phyloP scores from a whole-genome alignment of 2,113 vertebrate species.

The Taurulus bubalis region DNA sequence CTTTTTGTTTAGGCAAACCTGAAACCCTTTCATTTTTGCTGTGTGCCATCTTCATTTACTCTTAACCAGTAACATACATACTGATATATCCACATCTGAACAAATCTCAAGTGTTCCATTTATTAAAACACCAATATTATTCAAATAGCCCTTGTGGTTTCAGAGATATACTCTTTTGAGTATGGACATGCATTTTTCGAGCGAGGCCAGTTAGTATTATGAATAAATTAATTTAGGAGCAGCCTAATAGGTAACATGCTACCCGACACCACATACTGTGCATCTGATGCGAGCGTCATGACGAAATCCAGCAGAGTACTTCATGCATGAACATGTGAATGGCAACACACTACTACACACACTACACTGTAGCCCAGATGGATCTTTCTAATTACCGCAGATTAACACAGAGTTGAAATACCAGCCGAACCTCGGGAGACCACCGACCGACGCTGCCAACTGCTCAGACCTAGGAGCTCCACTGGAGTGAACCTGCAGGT shows the following conservation, averaged over 20 bases:
- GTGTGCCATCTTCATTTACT: too few relatives aligned
- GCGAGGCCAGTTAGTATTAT: background rate
- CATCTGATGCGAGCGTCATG: conserved; percentile 22
- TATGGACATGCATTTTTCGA: too few relatives aligned
- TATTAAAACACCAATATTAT: too few relatives aligned
- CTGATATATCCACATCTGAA: too few relatives aligned
- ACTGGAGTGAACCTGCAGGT: conserved; percentile 1
- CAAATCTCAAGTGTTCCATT: too few relatives aligned
- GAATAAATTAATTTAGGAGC: conserved; percentile 7
- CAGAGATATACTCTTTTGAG: too few relatives aligned
- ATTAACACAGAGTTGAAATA: conserved; percentile 33
- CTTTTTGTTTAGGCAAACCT: too few relatives aligned
- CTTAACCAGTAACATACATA: too few relatives aligned
- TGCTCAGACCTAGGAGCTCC: background rate
- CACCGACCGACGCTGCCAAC: conserved; percentile 25
- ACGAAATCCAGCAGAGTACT: conserved; percentile 1
- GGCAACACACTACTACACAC: background rate
- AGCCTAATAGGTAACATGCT: conserved; percentile 3
- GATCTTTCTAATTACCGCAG: conserved; percentile 36
- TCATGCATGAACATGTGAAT: conserved; percentile 35
- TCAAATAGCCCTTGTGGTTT: too few relatives aligned
- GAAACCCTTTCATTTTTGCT: too few relatives aligned
- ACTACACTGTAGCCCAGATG: conserved; percentile 26
- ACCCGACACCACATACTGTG: conserved; percentile 22
- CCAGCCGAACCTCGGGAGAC: conserved; percentile 46